Evolutionary conservation across 2,888 invertebrate species (phyloP), one percentile per base, ranked within the genome.

Genomic region (Macrophya alboannulata): DNA sequence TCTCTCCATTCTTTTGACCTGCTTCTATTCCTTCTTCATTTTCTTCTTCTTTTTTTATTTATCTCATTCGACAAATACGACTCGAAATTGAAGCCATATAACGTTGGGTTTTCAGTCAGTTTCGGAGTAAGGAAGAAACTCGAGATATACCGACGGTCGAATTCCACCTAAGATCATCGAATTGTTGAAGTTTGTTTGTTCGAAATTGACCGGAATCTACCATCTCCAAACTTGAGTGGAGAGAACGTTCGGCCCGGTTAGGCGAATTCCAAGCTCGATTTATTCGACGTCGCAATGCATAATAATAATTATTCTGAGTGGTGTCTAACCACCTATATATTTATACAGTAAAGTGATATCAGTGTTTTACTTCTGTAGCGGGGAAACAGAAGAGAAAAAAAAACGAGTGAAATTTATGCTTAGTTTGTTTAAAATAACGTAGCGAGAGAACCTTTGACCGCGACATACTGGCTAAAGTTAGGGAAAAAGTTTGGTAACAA

Each of bases 351-450:
- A 3, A 62, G 25, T 62, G 25, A 62, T 62, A 25, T 62, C 62
- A 62, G 62, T 25, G 25, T 62, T 62, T 62, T 62, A 62, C 55
- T 62, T 12, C 4, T 25, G 12, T 4, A 62, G 12, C 12, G 0
- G 12, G 12, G 40, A 17, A 15, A 71, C 5, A 31, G 40, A 40
- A 71, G 17, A n/a, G 15, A 68, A 71, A 12, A 68, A 40, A 40
- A 71, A 71, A 37, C 37, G 71, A 71, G 43, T 81, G 43, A 43
- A 81, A 81, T 40, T 81, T 40, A 62, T 31, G 62, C 40, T 37
- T 43, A 81, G 55, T 83, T 68, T 83, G 65, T 83, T 65, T 45
- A 17, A 83, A 68, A 37, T 68, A 81, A 43, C 21, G 72, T 74
- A 43, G 72, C 45, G 72, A 45, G 43, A 74, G 72, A 74, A 74